Evolutionary conservation across 2,888 invertebrate genomes (phyloP).

Genomic region (Aethes cnicana): DNA sequence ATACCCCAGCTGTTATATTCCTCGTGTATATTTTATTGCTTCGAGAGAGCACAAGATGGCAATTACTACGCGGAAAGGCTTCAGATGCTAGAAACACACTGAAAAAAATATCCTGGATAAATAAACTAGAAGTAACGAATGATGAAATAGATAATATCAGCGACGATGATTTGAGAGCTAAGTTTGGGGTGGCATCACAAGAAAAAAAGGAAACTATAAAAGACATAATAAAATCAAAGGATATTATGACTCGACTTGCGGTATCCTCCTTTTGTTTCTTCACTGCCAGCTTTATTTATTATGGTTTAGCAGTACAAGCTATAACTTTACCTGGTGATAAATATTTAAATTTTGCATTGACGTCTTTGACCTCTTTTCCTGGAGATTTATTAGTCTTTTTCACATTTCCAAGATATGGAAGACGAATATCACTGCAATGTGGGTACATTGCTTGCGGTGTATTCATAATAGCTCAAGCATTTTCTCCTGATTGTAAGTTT

Average conservation of each 20-base stretch:
- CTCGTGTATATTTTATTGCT: slow-evolving; percentile 50
- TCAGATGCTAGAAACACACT: slow-evolving; percentile 55
- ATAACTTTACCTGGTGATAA: slow-evolving; percentile 65
- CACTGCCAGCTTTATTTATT: slow-evolving; percentile 64
- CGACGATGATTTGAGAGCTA: slow-evolving; percentile 51
- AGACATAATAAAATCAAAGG: slow-evolving; percentile 58
- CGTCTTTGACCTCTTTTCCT: slow-evolving; percentile 61
- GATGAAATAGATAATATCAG: slow-evolving; percentile 54
- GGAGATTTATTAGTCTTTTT: slow-evolving; percentile 61
- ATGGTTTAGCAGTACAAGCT: slow-evolving; percentile 59
- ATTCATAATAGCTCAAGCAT: slow-evolving; percentile 58
- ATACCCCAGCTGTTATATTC: slow-evolving; percentile 57
- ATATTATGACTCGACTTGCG: slow-evolving; percentile 57
- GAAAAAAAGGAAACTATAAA: slow-evolving; percentile 56
- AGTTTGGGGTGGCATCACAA: slow-evolving; percentile 55
- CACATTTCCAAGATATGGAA: slow-evolving; percentile 58
- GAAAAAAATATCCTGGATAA: slow-evolving; percentile 50
- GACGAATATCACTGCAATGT: slow-evolving; percentile 56
- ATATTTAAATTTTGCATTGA: slow-evolving; percentile 62
- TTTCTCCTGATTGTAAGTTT: slow-evolving; percentile 59
- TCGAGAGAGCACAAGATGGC: slow-evolving; percentile 66
- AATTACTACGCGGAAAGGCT: slow-evolving; percentile 58
- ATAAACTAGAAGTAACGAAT: slow-evolving; percentile 50
- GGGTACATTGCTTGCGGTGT: slow-evolving; percentile 56
- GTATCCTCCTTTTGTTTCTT: slow-evolving; percentile 64